A percentile compares a stretch with the other conserved stretches of the same genome.
These are phyloP conservation scores for Polydrusus tereticollis DNA, from an alignment of 2,888 invertebrate species.

Conservation along the genomic window DNA sequence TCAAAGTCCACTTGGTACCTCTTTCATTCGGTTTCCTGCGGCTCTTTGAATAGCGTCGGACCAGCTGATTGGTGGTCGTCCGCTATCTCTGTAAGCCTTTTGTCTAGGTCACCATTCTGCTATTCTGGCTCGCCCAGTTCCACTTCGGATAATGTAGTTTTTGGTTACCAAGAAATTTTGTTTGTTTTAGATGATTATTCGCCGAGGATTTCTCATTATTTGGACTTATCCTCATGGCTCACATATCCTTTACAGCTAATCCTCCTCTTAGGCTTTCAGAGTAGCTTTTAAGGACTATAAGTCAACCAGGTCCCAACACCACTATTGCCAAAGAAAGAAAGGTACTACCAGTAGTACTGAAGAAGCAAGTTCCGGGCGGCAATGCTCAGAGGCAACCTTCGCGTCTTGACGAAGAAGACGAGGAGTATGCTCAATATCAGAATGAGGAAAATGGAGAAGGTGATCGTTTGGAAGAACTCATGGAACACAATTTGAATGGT, in stretches of 20 bases:
- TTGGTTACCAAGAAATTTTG: constrained; percentile 70
- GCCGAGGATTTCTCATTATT: constrained; percentile 80
- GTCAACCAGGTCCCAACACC: constrained; percentile 70
- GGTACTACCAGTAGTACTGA: constrained; percentile 65
- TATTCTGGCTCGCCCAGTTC: too few relatives aligned
- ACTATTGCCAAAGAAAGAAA: constrained; percentile 39
- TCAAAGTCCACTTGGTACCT: too few relatives aligned
- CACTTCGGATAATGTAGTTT: too few relatives aligned
- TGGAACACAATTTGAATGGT: constrained; percentile 76
- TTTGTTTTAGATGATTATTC: constrained; percentile 79
- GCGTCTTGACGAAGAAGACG: constrained; percentile 68
- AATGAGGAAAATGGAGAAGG: constrained; percentile 68
- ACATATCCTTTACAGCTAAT: constrained; percentile 82
- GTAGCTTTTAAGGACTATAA: constrained; percentile 82
- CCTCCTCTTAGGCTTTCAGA: constrained; percentile 85
- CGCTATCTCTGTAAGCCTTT: too few relatives aligned
- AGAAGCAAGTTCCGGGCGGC: constrained; percentile 72
- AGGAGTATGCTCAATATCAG: constrained; percentile 75
- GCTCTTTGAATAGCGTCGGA: too few relatives aligned
- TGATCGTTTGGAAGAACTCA: constrained; percentile 75
- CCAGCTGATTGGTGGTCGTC: too few relatives aligned
- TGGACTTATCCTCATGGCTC: constrained; percentile 85
- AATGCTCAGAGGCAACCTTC: constrained; percentile 70
- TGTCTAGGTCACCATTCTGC: too few relatives aligned
- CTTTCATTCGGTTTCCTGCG: too few relatives aligned